A percentile compares a stretch with the other conserved stretches of the same genome.
Conservation (phyloP, 2,113 vertebrate species). For the Galemys pyrenaicus region DNA sequence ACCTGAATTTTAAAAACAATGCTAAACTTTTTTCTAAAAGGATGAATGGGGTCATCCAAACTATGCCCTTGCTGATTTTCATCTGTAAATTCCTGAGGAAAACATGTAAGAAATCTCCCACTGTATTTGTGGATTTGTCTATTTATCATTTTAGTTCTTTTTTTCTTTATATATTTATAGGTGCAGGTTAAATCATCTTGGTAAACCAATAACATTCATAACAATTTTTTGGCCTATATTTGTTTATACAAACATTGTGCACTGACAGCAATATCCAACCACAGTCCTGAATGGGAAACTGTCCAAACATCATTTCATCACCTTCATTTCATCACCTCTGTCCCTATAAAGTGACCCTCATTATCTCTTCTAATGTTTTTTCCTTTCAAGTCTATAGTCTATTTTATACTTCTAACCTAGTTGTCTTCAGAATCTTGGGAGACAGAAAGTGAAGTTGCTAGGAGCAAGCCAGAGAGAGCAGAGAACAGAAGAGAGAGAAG, state of each 20-base stretch:
- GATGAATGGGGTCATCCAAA: background rate
- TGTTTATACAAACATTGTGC: background rate
- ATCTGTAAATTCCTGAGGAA: background rate
- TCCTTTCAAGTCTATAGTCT: background rate
- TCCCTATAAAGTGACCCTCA: background rate
- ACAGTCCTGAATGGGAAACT: background rate
- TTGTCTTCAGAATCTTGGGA: background rate
- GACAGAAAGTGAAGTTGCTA: background rate
- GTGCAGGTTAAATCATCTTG: background rate
- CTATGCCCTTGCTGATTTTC: background rate
- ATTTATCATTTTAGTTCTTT: background rate
- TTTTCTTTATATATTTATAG: background rate
- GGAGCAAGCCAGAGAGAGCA: background rate
- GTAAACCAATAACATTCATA: background rate
- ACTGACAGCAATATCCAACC: rapidly evolving
- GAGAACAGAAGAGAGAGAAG: background rate
- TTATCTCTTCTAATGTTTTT: background rate
- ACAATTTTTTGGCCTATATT: background rate
- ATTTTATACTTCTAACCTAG: background rate
- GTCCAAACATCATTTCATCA: background rate
- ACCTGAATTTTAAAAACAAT: background rate
- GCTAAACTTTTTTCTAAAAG: background rate
- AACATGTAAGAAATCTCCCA: background rate
- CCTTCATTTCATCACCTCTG: background rate
- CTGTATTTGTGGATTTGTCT: background rate